Conservation (phyloP, 2,113 vertebrate species). For the Polypterus senegalus region DNA sequence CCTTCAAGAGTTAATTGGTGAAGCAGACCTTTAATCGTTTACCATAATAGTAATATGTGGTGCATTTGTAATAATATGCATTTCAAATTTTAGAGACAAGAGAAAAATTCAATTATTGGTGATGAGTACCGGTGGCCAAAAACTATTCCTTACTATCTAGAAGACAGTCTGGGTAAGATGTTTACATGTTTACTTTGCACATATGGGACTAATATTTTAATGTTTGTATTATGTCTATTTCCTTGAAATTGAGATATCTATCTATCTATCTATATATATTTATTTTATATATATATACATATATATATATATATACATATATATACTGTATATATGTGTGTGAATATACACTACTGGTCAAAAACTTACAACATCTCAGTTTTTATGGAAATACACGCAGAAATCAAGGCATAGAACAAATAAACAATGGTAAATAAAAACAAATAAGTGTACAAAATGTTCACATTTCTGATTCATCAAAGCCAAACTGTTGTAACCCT, state of each 20-base stretch:
- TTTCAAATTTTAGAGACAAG: conserved; percentile 27
- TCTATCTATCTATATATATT: background rate
- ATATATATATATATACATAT: background rate
- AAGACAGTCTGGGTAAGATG: conserved; percentile 66
- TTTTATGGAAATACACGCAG: no score
- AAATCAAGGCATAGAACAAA: no score
- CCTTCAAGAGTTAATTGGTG: background rate
- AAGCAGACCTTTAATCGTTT: background rate
- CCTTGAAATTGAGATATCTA: background rate
- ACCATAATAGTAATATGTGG: conserved; percentile 17
- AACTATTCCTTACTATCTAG: conserved; percentile 71
- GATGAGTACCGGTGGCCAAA: conserved; percentile 72
- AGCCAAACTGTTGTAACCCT: no score
- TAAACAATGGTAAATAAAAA: no score
- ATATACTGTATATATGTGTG: no score
- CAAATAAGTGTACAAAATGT: no score
- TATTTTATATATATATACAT: background rate
- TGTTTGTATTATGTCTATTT: background rate
- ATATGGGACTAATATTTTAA: no score
- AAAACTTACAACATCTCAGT: no score
- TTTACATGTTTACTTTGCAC: no score
- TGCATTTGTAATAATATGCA: conserved; percentile 1
- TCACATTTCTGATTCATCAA: no score
- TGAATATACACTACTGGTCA: no score
- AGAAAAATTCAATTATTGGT: conserved; percentile 73